These are phyloP conservation scores for Mechanitis mazaeus DNA, from an alignment of 2,888 invertebrate species.

Conservation along the genomic window DNA sequence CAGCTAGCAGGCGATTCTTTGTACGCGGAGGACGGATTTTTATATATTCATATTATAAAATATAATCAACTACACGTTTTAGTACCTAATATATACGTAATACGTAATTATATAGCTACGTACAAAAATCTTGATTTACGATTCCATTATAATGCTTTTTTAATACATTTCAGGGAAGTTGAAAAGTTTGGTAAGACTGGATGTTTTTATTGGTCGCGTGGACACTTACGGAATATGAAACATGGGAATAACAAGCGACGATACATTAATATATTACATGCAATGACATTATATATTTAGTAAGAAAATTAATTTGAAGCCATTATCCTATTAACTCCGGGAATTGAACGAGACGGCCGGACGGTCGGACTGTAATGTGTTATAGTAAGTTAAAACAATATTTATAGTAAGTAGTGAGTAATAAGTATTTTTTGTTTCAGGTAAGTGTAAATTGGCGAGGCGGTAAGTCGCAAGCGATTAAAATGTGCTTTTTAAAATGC, in stretches of 20 bases:
- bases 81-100: slow-evolving; percentile 15
- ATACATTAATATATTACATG: neutral
- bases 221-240: slow-evolving; percentile 25
- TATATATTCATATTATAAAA: slow-evolving; percentile 36
- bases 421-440: slow-evolving; percentile 26
- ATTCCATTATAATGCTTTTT: slow-evolving; percentile 27
- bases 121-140: slow-evolving; percentile 24
- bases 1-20: slow-evolving; percentile 55
- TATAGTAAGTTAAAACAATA: no score
- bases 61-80: slow-evolving; percentile 3
- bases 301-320: slow-evolving; percentile 8
- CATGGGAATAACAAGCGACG: slow-evolving; percentile 15
- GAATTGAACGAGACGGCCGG: no score
- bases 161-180: slow-evolving; percentile 20
- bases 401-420: slow-evolving; percentile 13
- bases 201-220: slow-evolving; percentile 19
- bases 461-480: slow-evolving; percentile 7
- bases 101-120: slow-evolving; percentile 21
- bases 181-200: slow-evolving; percentile 23
- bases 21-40: slow-evolving; percentile 44
- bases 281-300: neutral
- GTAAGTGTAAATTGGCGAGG: slow-evolving; percentile 24
- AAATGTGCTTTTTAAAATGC: slow-evolving; percentile 6
- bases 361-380: no score
- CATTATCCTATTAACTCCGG: no score